phyloP scores from a whole-genome alignment of 2,797 vertebrate species.

The Sebastes aleutianus region DNA sequence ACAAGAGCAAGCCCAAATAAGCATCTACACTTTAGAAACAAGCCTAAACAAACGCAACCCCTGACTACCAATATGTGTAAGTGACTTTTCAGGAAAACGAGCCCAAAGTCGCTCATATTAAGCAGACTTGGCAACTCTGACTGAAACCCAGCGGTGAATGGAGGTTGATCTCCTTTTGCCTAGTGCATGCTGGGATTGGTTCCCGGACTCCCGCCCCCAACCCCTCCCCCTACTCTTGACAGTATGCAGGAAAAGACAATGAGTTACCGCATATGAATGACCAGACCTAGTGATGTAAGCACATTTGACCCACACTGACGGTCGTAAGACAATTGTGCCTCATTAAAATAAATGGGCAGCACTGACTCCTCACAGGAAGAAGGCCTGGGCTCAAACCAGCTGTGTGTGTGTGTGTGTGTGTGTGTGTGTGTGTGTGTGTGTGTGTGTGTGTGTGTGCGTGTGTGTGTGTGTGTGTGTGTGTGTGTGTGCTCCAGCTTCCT shows the following conservation, averaged over 20 bases:
- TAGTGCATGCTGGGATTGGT: not conserved
- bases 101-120: too few species aligned
- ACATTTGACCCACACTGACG: not conserved
- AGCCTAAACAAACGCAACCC: too few species aligned
- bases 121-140: too few species aligned
- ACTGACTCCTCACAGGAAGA: not conserved
- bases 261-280: not conserved
- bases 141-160: not conserved
- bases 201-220: not conserved
- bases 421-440: too few species aligned
- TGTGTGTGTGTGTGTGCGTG: too few species aligned
- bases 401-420: not conserved
- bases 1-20: too few species aligned
- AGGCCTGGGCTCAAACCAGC: not conserved
- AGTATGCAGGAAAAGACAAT: not conserved
- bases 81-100: too few species aligned
- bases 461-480: accelerated
- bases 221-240: not conserved
- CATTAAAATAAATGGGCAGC: not conserved
- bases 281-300: not conserved
- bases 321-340: not conserved
- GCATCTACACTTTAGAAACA: too few species aligned
- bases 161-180: not conserved
- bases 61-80: too few species aligned
- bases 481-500: too few species aligned